Evolutionary conservation across 2,113 vertebrate species (phyloP).

Genomic region (Oryzias melastigma): DNA sequence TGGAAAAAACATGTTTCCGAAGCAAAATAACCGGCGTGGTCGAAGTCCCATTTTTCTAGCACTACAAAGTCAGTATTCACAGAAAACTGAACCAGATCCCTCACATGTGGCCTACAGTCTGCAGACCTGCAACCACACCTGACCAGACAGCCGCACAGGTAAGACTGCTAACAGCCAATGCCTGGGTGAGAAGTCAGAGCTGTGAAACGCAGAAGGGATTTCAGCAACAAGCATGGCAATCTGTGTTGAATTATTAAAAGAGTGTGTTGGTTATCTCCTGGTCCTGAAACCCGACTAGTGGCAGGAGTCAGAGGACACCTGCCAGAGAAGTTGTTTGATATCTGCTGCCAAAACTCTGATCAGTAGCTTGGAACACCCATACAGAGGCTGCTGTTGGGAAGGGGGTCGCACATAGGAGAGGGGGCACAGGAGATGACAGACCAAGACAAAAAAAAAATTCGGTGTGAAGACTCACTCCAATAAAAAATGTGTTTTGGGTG

Average conservation of each 20-base stretch:
- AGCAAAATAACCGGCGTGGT: background rate
- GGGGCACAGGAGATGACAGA: background rate
- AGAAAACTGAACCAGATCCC: background rate
- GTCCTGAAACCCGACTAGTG: conserved; percentile 55
- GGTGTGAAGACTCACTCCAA: too few relatives aligned
- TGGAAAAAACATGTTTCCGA: background rate
- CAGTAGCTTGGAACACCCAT: background rate
- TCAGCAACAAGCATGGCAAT: conserved; percentile 43
- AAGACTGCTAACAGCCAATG: conserved; percentile 25
- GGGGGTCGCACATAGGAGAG: background rate
- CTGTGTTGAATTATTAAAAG: conserved; percentile 72
- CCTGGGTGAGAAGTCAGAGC: conserved; percentile 63
- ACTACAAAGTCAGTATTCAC: background rate
- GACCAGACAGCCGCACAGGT: conserved; percentile 51
- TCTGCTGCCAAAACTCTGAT: conserved; percentile 8
- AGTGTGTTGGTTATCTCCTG: conserved; percentile 57
- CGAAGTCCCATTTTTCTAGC: conserved; percentile 27
- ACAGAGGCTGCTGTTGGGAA: background rate
- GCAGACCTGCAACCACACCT: conserved; percentile 46
- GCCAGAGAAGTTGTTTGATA: conserved; percentile 22
- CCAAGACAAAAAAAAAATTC: too few relatives aligned
- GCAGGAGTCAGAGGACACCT: conserved; percentile 37
- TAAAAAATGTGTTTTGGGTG: too few relatives aligned
- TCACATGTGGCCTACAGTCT: background rate
- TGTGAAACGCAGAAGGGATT: conserved; percentile 69